phyloP scores from a whole-genome alignment of 1,140 invertebrate species.

The roundworm (Caenorhabditis elegans) region WBcel235 BX284604.4:6451501-6452000 shows the following conservation, averaged over 20 bases:
- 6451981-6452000: neutral
- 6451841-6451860: neutral
- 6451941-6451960: neutral
- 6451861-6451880: neutral
- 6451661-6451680: too few species aligned
- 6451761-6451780: neutral
- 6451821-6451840: neutral
- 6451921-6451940: neutral
- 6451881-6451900: neutral
- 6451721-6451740: too few species aligned
- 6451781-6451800: neutral
- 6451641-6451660: too few species aligned
- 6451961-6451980: too few species aligned
- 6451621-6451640: too few species aligned
- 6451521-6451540: conserved; percentile 34
- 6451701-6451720: too few species aligned
- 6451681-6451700: too few species aligned
- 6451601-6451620: too few species aligned
- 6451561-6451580: too few species aligned
- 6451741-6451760: too few species aligned
- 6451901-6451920: conserved; percentile 20
- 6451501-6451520: conserved; percentile 29
- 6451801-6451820: neutral
- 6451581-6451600: too few species aligned
- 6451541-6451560: too few species aligned